Evolutionary conservation across 2,797 vertebrate genomes (phyloP), one percentile per base, ranked within the genome.

Genomic region (Urophycis tenuis): DNA sequence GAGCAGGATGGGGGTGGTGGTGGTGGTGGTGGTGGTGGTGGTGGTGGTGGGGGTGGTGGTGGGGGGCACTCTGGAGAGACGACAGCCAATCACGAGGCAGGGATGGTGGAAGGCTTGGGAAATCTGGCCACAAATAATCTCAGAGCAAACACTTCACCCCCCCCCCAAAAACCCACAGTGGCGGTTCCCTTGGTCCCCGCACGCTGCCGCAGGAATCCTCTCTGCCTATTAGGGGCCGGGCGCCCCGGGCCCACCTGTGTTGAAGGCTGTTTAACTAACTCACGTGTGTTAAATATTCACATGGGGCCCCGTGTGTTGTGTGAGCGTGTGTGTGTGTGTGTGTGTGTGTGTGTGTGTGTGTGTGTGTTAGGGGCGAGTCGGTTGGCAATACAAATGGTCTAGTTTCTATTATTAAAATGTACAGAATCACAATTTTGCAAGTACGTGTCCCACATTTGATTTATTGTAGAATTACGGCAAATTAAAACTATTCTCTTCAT

Each of bases 11-110:
- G 78, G 83, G 83, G 84, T 82, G 82, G 45, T 25, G 78, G 29
- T 81, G 82, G 85, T 85, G 81, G 85, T 84, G 82, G 78, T 84
- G 88, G 81, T 79, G 81, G 76, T 78, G 81, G 86, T 82, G 83
- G 82, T 81, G 79, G n/a, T n/a, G n/a, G n/a, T n/a, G n/a, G n/a
- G n/a, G n/a, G n/a, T n/a, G n/a, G n/a, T n/a, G n/a, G n/a, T n/a
- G n/a, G 19, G 19, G 87, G 72, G 75, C 73, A 76, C 79, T 81
- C 83, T 79, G 88, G 78, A 81, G 80, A 73, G 53, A n/a, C 53
- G 53, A 25, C 53, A n/a, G 53, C 53, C 53, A 60, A 60, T 60
- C 53, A 60, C 22, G 5, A 25, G 22, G 53, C 22, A n/a, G n/a
- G 39, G 22, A n/a, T 60, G 19, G 22, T n/a, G 53, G 53, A 60